Evolutionary conservation across 1,140 invertebrate species (phyloP).

Genomic region (Heliconius congener): DNA sequence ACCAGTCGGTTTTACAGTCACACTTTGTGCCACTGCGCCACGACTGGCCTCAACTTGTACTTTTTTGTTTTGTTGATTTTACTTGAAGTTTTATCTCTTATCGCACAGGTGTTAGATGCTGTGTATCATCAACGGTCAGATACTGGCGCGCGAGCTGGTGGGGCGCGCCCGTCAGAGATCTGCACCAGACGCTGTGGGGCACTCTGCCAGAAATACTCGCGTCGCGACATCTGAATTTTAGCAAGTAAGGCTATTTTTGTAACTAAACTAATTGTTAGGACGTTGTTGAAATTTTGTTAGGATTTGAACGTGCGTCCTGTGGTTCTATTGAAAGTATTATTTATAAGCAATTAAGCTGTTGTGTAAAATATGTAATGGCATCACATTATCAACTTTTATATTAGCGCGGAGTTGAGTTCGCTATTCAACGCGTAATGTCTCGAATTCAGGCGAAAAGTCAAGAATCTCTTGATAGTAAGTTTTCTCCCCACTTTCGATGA

Average conservation of each 20-base stretch:
- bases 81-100: neutral
- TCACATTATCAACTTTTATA: no score
- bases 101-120: slow-evolving; percentile 85
- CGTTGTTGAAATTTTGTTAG: neutral
- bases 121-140: slow-evolving; percentile 87
- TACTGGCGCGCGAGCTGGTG: slow-evolving; percentile 88
- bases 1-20: no score
- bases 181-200: slow-evolving; percentile 88
- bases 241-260: slow-evolving; percentile 61
- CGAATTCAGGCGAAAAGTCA: neutral
- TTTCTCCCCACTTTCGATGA: no score
- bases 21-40: no score
- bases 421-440: neutral
- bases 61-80: neutral
- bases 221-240: slow-evolving; percentile 71
- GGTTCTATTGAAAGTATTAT: no score
- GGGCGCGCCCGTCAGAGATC: slow-evolving; percentile 88
- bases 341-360: no score
- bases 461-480: no score
- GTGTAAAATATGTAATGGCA: no score
- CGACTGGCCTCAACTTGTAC: no score
- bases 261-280: neutral
- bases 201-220: slow-evolving; percentile 84
- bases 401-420: no score
- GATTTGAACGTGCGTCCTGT: no score